Evolutionary conservation across 2,797 vertebrate species (phyloP).

Genomic region (Halcyon badia): DNA sequence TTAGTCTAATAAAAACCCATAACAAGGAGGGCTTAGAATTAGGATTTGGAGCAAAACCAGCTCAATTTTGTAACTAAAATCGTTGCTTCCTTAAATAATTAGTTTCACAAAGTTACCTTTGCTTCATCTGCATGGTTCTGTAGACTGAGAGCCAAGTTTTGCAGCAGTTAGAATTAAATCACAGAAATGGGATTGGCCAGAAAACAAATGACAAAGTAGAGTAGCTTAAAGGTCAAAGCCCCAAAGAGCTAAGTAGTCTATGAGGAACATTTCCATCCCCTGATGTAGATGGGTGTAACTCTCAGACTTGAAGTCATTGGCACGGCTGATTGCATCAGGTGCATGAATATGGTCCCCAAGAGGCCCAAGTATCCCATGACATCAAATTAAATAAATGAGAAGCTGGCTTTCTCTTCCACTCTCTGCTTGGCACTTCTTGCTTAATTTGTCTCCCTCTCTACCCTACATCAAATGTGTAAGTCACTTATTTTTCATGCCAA

Average conservation of each 20-base stretch:
- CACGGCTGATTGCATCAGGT: conserved; percentile 49
- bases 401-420: not conserved
- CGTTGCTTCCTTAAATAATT: conserved; percentile 38
- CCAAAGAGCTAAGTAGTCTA: not conserved
- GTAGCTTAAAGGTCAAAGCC: conserved; percentile 31
- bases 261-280: conserved; percentile 25
- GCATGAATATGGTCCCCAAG: not conserved
- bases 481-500: not conserved
- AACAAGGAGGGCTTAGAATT: not conserved
- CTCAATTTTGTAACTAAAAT: conserved; percentile 14
- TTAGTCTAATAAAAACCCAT: not conserved
- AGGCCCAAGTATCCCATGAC: not conserved
- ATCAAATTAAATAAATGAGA: not conserved
- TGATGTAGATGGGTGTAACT: conserved; percentile 51
- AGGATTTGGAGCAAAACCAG: conserved; percentile 1
- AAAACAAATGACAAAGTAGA: conserved; percentile 12
- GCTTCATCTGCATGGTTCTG: not conserved
- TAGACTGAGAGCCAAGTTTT: conserved; percentile 7
- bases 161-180: conserved; percentile 18
- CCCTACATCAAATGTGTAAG: not conserved
- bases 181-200: not conserved
- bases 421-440: not conserved
- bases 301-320: conserved; percentile 30
- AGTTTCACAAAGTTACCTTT: not conserved
- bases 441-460: not conserved